Percentiles rank a stretch among this genome's conserved stretches.
These are phyloP conservation scores for Melinaea marsaeus DNA, from an alignment of 2,888 invertebrate genomes.

Conservation along the genomic window DNA sequence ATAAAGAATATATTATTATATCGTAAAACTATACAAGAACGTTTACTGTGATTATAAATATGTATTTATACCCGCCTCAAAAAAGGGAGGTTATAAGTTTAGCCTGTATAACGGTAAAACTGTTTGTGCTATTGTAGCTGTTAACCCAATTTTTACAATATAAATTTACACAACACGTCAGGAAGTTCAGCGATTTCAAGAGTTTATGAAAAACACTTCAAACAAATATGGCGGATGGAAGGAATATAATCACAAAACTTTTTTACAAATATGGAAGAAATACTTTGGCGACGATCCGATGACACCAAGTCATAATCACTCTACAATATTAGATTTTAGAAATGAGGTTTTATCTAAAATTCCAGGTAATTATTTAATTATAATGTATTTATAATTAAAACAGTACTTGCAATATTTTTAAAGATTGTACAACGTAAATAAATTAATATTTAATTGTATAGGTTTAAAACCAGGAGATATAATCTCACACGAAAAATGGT, in stretches of 20 bases:
- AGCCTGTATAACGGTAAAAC: too few relatives aligned
- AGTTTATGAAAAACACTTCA: constrained; percentile 66
- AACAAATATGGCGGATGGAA: constrained; percentile 79
- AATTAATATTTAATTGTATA: constrained; percentile 27
- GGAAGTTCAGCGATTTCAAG: constrained; percentile 77
- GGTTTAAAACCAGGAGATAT: constrained; percentile 46
- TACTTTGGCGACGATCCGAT: constrained; percentile 31
- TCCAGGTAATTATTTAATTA: constrained; percentile 41
- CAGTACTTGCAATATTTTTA: neutral
- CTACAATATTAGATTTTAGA: constrained; percentile 39
- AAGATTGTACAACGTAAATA: neutral
- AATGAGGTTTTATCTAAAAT: constrained; percentile 48
- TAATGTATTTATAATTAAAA: neutral
- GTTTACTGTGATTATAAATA: too few relatives aligned
- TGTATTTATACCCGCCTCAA: too few relatives aligned
- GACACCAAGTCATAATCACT: constrained; percentile 16
- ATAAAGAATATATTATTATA: too few relatives aligned
- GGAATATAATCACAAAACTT: constrained; percentile 75
- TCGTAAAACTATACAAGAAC: too few relatives aligned
- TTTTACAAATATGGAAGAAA: constrained; percentile 65
- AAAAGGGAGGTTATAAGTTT: too few relatives aligned
- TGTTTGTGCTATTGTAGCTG: too few relatives aligned
- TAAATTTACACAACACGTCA: constrained; percentile 33
- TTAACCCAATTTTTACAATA: too few relatives aligned
- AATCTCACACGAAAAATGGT: constrained; percentile 57